These are phyloP conservation scores for Seriola quinqueradiata DNA, from an alignment of 2,113 vertebrate genomes.

Conservation along the genomic window DNA sequence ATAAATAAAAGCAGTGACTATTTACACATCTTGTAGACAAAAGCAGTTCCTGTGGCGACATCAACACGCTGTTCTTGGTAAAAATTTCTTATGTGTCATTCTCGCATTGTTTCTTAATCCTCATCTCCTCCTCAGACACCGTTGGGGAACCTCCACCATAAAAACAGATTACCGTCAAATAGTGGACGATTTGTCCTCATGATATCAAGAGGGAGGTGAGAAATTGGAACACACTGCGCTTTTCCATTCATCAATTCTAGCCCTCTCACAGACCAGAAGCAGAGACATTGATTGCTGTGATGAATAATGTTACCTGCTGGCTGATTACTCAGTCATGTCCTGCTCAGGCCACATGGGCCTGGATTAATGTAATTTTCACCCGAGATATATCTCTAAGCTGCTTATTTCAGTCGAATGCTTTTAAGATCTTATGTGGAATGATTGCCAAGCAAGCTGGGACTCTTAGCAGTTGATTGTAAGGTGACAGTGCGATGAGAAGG, in stretches of 20 bases:
- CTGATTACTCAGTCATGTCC: conserved; percentile 62
- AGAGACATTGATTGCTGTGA: conserved; percentile 65
- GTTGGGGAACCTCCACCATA: conserved; percentile 24
- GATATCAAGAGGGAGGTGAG: conserved; percentile 48
- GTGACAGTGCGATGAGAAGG: not conserved
- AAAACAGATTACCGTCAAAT: conserved; percentile 52
- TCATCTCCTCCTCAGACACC: not conserved
- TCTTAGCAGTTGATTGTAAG: conserved; percentile 25
- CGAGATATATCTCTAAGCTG: conserved; percentile 46
- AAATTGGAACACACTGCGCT: conserved; percentile 31
- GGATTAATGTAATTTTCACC: conserved; percentile 59
- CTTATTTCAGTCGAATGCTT: conserved; percentile 54
- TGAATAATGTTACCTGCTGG: conserved; percentile 54
- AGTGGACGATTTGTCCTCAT: conserved; percentile 53
- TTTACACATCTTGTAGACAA: conserved; percentile 55
- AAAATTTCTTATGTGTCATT: conserved; percentile 16
- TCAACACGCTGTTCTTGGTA: conserved; percentile 17
- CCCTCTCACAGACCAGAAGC: conserved; percentile 44
- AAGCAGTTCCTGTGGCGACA: not conserved
- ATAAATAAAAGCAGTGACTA: conserved; percentile 54
- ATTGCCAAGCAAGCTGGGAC: conserved; percentile 46
- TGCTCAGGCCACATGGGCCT: conserved; percentile 42
- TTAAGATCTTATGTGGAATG: conserved; percentile 61
- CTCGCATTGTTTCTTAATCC: not conserved
- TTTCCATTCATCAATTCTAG: conserved; percentile 53